Evolutionary conservation across 2,888 invertebrate genomes (phyloP).

Genomic region (Diarsia rubi): DNA sequence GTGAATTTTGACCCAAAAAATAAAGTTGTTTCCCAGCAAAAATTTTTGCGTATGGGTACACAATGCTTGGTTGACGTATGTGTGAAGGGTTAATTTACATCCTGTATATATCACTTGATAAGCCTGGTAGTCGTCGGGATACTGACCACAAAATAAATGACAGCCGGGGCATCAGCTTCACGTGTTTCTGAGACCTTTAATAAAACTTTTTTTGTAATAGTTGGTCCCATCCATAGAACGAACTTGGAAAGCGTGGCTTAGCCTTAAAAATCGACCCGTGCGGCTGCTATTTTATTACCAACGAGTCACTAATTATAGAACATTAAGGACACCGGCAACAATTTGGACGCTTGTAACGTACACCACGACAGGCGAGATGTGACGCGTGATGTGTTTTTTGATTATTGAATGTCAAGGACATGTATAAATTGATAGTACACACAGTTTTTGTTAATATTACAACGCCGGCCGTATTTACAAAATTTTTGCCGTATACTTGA

Average conservation of each 20-base stretch:
- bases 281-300: not conserved
- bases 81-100: too few species aligned
- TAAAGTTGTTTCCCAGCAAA: too few species aligned
- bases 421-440: not conserved
- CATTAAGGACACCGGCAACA: not conserved
- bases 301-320: not conserved
- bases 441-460: not conserved
- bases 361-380: not conserved
- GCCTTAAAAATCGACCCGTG: not conserved
- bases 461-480: not conserved
- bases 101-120: too few species aligned
- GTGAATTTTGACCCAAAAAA: too few species aligned
- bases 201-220: not conserved
- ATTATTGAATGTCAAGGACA: not conserved
- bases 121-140: too few species aligned
- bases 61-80: too few species aligned
- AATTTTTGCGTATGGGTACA: too few species aligned
- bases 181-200: not conserved
- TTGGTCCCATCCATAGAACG: not conserved
- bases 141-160: too few species aligned
- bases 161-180: not conserved
- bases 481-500: not conserved
- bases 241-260: not conserved
- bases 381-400: not conserved
- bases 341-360: not conserved